Base-by-base conservation (phyloP, 2,797 vertebrate genomes). In the Danio kyathit region DNA sequence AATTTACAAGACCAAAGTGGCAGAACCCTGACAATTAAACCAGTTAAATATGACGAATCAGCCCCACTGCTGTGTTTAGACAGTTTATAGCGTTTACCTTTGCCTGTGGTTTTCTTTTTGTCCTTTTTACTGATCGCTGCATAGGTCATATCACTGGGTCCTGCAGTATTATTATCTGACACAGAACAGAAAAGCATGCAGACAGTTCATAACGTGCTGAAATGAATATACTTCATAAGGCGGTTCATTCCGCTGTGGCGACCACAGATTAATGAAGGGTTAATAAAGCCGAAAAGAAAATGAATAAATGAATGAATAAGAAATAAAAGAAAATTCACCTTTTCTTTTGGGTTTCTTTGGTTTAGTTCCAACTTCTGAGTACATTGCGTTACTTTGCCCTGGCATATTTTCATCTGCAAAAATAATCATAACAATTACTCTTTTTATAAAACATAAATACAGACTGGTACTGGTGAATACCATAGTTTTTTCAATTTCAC, bases 81-180 rank as follows among this genome's bases (percentile, higher is more conserved):
- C 17, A 66, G 64, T 48, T 13, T 48, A 19, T 43, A n/a, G 14
- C 9, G 40, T 67, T 49, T 29, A 67, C 44, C 19, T 49, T 49
- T 67, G 5, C 12, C 0, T 5, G 48, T 67, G 44, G 44, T 10
- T 48, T 67, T 67, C 44, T 67, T 49, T 29, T 6, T 67, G 19
- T 49, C 12, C 19, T 16, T 12, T 49, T 29, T 49, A 49, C 29
- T 14, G 14, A 70, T 70, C 48, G 51, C 13, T n/a, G 66, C 66
- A 10, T 52, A 69, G 38, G 29, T 38, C 46, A 69, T 1, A 69
- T 69, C 66, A 40, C 13, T 51, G 14, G 66, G 66, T 52, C 66
- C 66, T 69, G 48, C 19, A 40, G 66, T 51, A 38, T 51, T n/a
- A 40, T 38, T 38, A 51, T 69, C 46, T 51, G 17, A 69, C 3